Conservation (phyloP, 1,140 invertebrate genomes). For the Pararge aegeria region DNA sequence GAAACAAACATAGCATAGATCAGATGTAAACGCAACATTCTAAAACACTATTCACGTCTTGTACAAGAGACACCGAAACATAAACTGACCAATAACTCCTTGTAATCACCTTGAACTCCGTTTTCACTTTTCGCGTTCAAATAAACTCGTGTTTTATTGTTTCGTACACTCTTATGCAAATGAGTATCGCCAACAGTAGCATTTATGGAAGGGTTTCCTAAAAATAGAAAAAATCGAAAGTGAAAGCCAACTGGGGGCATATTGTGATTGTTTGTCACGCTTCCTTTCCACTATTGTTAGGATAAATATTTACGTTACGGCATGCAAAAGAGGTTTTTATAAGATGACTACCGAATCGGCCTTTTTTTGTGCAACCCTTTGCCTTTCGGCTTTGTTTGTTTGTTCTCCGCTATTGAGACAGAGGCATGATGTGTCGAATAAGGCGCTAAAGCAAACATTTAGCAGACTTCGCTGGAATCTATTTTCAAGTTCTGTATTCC, state of each 20-base stretch:
- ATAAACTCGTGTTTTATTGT: constrained; percentile 70
- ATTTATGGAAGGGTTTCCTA: constrained; percentile 70
- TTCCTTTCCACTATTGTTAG: constrained; percentile 56
- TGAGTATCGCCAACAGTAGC: constrained; percentile 66
- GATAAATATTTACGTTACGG: constrained; percentile 73
- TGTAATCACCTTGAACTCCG: constrained; percentile 60
- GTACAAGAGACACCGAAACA: constrained; percentile 54
- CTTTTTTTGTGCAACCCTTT: constrained; percentile 72
- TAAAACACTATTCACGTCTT: constrained; percentile 41
- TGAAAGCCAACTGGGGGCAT: constrained; percentile 70
- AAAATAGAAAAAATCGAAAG: constrained; percentile 66
- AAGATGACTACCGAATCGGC: constrained; percentile 66
- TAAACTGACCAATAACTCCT: constrained; percentile 50
- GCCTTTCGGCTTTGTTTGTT: constrained; percentile 54
- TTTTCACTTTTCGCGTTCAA: constrained; percentile 75
- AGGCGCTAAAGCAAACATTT: constrained; percentile 31
- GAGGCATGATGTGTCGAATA: constrained; percentile 50
- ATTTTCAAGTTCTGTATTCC: too few species aligned
- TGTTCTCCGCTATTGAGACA: constrained; percentile 43
- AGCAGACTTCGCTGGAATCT: background rate
- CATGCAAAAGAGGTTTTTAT: constrained; percentile 75
- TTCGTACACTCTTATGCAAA: constrained; percentile 74
- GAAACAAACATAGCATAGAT: background rate
- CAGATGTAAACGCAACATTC: background rate
- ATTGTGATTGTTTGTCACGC: constrained; percentile 61